Evolutionary conservation across 2,888 invertebrate genomes (phyloP).

Genomic region (Drosophila mercatorum): DNA sequence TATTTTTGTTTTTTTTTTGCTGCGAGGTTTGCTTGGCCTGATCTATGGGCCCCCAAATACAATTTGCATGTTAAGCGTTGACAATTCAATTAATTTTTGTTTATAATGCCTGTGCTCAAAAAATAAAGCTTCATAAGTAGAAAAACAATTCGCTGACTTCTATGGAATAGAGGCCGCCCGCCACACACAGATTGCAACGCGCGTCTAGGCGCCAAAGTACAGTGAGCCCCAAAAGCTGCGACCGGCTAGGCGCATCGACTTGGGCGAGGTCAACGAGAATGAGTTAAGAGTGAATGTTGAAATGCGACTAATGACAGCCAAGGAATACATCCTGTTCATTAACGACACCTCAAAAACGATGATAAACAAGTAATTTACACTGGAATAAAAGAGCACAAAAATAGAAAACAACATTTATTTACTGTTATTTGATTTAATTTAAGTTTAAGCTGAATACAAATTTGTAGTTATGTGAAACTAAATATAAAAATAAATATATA

Average conservation of each 20-base stretch:
- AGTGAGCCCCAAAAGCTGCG: slow-evolving; percentile 31
- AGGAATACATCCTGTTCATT: slow-evolving; percentile 33
- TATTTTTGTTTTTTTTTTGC: neutral
- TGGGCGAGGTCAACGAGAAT: slow-evolving; percentile 38
- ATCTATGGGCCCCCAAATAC: slow-evolving; percentile 28
- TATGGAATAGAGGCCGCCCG: slow-evolving; percentile 31
- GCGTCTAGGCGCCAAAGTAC: slow-evolving; percentile 33
- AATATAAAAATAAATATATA: neutral
- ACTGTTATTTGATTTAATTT: too few relatives aligned
- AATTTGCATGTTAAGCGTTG: slow-evolving; percentile 51
- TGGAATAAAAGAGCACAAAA: neutral
- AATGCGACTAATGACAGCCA: slow-evolving; percentile 6
- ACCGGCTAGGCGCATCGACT: neutral
- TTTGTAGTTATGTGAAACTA: neutral
- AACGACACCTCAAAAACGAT: neutral
- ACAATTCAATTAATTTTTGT: slow-evolving; percentile 70
- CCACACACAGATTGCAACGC: slow-evolving; percentile 16
- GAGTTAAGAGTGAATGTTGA: slow-evolving; percentile 42
- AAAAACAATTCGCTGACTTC: slow-evolving; percentile 20
- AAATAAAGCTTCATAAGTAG: slow-evolving; percentile 4
- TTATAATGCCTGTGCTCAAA: slow-evolving; percentile 28
- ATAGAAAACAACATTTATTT: neutral
- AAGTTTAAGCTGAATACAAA: neutral
- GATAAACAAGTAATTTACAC: slow-evolving; percentile 15
- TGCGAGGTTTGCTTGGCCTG: slow-evolving; percentile 21